Percentiles rank a stretch among this genome's conserved stretches.
Conservation (phyloP, 2,888 invertebrate genomes). For the Leptopilina syphax region DNA sequence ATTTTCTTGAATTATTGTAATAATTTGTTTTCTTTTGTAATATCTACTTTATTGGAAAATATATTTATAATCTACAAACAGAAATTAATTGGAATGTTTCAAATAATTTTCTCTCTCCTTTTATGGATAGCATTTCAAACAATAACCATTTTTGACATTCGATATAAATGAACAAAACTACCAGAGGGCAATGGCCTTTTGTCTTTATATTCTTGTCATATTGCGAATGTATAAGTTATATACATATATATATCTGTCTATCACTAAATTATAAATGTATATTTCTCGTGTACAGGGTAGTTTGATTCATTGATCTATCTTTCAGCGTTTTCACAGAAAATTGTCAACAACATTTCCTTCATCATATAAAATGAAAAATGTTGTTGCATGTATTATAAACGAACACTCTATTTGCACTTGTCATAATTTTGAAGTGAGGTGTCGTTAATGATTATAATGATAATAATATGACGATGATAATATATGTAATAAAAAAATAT, state of each 20-base stretch:
- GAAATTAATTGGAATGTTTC: too few species aligned
- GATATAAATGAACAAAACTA: not conserved
- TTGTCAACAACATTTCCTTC: not conserved
- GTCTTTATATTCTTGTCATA: slow-evolving; percentile 19
- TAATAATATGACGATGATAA: too few species aligned
- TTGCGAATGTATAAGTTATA: not conserved
- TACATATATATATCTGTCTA: not conserved
- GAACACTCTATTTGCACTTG: not conserved
- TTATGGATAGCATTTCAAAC: not conserved
- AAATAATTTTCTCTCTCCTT: not conserved
- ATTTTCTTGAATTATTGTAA: too few species aligned
- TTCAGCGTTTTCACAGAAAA: slow-evolving; percentile 10
- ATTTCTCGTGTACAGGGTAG: not conserved
- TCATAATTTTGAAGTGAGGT: too few species aligned
- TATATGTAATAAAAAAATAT: too few species aligned
- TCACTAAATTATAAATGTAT: not conserved
- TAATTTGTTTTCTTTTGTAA: too few species aligned
- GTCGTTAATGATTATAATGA: too few species aligned
- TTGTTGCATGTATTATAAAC: not conserved
- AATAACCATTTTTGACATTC: not conserved
- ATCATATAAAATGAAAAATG: not conserved
- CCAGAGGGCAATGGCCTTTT: slow-evolving; percentile 21
- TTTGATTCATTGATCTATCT: slow-evolving; percentile 22
- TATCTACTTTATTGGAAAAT: too few species aligned
- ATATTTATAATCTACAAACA: too few species aligned